Evolutionary conservation across 2,797 vertebrate genomes (phyloP), one percentile per base, ranked within the genome.

Genomic region (Alfaro cultratus): DNA sequence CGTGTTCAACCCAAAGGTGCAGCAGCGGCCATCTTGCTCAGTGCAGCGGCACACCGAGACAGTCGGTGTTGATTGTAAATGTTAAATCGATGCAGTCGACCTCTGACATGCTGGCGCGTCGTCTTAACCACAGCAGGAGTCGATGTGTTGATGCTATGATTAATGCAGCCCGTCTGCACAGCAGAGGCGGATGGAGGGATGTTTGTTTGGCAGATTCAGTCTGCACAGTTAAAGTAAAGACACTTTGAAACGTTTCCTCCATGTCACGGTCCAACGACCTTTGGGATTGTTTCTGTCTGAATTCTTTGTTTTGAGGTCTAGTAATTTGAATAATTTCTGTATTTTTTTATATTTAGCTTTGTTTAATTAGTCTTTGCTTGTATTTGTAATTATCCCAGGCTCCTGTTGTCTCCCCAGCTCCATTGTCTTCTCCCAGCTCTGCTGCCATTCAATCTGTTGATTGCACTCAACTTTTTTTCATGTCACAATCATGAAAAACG

Each of bases 51-150:
- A 57, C 41, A 81, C 62, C 51, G 29, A 83, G 62, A 46, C 68
- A 60, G 55, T 71, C 41, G 46, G 21, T 31, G 45, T 43, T 43
- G 70, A 51, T 76, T 29, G 57, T 79, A 75, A 77, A 81, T 83
- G 46, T 68, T 77, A 49, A 82, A 83, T 87, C 34, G 60, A 53
- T 74, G 47, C 31, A 51, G 71, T 64, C 73, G 75, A 41, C 77
- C 31, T 70, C 29, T 76, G 51, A 36, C 70, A 49, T 7, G 26
- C 45, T n/a, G 46, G 21, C 49, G 45, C 62, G 72, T 75, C 70
- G 70, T 62, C 70, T 77, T 45, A 49, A 81, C 72, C 60, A 41
- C 82, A 78, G 75, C 31, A 31, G 4, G 26, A 78, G 46, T 73
- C 62, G 36, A 43, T 68, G 47, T 55, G 39, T 71, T 76, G 75